Conservation (phyloP, 2,888 invertebrate genomes). For the Agonopterix subpropinquella region DNA sequence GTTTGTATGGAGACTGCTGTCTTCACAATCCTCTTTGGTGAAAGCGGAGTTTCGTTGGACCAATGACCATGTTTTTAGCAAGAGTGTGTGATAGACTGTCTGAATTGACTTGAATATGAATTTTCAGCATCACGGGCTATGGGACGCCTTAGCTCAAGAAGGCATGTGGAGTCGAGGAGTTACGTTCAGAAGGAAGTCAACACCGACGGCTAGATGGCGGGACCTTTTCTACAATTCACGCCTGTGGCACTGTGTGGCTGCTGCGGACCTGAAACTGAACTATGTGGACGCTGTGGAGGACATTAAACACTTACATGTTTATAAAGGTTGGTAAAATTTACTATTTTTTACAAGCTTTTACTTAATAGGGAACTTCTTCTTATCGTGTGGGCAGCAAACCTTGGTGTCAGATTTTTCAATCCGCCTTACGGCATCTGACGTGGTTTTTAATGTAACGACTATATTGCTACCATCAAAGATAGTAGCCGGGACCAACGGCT, state of each 20-base stretch:
- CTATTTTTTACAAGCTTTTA: too few species aligned
- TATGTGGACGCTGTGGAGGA: neutral
- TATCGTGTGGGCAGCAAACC: too few species aligned
- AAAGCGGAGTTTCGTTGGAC: too few species aligned
- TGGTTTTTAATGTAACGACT: too few species aligned
- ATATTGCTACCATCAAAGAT: too few species aligned
- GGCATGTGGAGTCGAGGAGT: conserved; percentile 25
- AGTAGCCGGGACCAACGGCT: too few species aligned
- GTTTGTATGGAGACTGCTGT: too few species aligned
- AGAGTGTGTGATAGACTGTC: neutral
- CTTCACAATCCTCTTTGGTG: too few species aligned
- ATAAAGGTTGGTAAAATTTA: conserved; percentile 25
- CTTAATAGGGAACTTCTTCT: too few species aligned
- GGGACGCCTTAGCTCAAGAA: conserved; percentile 23
- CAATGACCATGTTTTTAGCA: too few species aligned
- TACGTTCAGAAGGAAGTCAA: conserved; percentile 25
- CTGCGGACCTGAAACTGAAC: neutral
- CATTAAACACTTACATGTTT: conserved; percentile 23
- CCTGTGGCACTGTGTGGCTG: conserved; percentile 23
- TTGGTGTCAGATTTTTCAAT: too few species aligned
- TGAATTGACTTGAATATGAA: neutral
- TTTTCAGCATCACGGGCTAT: conserved; percentile 19
- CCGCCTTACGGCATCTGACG: too few species aligned
- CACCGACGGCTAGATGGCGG: conserved; percentile 11
- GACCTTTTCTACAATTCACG: conserved; percentile 25